Base-by-base conservation (phyloP, 2,888 invertebrate genomes). In the Caenorhabditis panamensis region DNA sequence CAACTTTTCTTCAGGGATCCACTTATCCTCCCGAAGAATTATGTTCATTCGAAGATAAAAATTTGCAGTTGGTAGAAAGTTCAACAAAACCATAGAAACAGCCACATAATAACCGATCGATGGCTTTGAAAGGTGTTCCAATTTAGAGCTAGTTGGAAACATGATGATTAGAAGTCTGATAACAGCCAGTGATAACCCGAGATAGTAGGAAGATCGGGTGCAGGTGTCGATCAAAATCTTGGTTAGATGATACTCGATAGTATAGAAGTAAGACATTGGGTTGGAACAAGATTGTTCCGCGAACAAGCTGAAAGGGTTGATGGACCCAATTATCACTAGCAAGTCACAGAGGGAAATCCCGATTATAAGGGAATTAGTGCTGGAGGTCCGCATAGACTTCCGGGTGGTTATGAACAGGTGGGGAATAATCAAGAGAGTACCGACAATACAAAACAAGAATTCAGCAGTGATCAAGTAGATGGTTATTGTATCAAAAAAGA, bases 341-440 rank as follows among this genome's bases (percentile, higher is more conserved):
- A 68, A 49, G 20, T 68, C 67, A 49, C 67, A 68, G 11, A 44
- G 9, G 18, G 67, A 58, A 5, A 68, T 68, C 16, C 67, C 67
- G n/a, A 68, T 68, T 28, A 68, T 58, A 4, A 68, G 49, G 16
- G 47, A 47, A 49, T 58, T 68, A 22, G 49, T 58, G 1, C 47
- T 58, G 9, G 58, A 47, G 31, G 67, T 49, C n/a, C n/a, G n/a
- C n/a, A n/a, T n/a, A n/a, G n/a, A n/a, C n/a, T n/a, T n/a, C n/a
- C n/a, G n/a, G n/a, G n/a, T n/a, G n/a, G n/a, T n/a, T n/a, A n/a
- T n/a, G n/a, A n/a, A n/a, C n/a, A n/a, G n/a, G n/a, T n/a, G n/a
- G n/a, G n/a, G n/a, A n/a, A n/a, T n/a, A n/a, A n/a, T n/a, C n/a
- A n/a, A n/a, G n/a, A n/a, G n/a, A n/a, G n/a, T n/a, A n/a, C n/a